These are phyloP conservation scores for Atrichornis clamosus DNA, from an alignment of 2,113 vertebrate species.

Conservation along the genomic window DNA sequence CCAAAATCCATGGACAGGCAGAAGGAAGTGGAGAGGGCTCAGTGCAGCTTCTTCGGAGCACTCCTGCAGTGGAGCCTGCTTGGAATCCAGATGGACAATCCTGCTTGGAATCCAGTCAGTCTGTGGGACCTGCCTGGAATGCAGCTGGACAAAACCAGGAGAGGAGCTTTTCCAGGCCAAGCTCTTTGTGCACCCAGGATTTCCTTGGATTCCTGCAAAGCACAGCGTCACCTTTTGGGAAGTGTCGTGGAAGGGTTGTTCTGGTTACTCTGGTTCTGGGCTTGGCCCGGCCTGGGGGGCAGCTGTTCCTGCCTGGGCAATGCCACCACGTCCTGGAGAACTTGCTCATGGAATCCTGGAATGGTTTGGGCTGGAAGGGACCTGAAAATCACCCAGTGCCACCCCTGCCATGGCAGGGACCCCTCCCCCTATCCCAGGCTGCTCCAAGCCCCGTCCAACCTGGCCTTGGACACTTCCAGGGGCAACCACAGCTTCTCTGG, in stretches of 20 bases:
- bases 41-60: neutral
- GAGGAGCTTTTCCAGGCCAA: neutral
- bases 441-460: neutral
- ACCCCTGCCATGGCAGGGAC: neutral
- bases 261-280: neutral
- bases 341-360: neutral
- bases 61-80: neutral
- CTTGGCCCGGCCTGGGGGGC: neutral
- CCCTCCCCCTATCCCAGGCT: neutral
- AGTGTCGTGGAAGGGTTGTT: neutral
- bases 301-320: neutral
- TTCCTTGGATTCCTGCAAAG: neutral
- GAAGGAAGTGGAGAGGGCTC: neutral
- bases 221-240: neutral
- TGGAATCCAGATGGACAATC: neutral
- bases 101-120: neutral
- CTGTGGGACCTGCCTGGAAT: neutral
- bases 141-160: neutral
- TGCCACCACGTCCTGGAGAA: neutral
- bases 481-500: neutral
- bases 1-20: neutral
- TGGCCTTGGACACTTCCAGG: neutral
- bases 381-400: fast-evolving
- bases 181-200: neutral
- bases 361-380: neutral